Percentiles rank a stretch among this genome's conserved stretches.
Evolutionary conservation across 1,140 invertebrate species (phyloP).

Genomic region (Gryllus bimaculatus): DNA sequence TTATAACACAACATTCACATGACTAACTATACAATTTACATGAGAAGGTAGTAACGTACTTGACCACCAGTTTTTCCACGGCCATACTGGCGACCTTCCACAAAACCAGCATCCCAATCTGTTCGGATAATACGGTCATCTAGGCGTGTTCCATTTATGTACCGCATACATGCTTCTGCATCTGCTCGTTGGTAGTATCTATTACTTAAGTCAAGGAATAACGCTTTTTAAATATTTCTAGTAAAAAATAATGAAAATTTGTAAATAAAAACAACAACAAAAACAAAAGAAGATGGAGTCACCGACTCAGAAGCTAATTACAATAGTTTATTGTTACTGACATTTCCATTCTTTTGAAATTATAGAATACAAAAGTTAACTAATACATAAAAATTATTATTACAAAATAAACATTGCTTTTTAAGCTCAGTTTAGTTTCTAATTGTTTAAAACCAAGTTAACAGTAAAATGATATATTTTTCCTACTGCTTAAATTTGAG

Average conservation of each 20-base stretch:
- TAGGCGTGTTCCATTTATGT: slow-evolving; percentile 91
- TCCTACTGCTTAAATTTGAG: no score
- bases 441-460: no score
- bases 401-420: no score
- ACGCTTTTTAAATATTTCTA: no score
- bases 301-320: no score
- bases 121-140: slow-evolving; percentile 96
- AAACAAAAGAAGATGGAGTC: no score
- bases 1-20: background rate
- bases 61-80: slow-evolving; percentile 97
- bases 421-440: background rate
- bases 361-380: background rate
- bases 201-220: slow-evolving; percentile 23
- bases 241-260: no score
- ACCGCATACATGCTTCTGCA: slow-evolving; percentile 90
- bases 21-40: background rate
- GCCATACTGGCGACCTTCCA: slow-evolving; percentile 96
- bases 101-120: slow-evolving; percentile 99
- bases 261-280: no score
- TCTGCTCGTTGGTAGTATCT: slow-evolving; percentile 78
- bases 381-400: background rate
- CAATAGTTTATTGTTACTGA: no score
- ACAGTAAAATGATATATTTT: no score
- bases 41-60: slow-evolving; percentile 42
- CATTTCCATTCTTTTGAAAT: background rate